These are phyloP conservation scores for Tethea ocularis DNA, from an alignment of 2,888 invertebrate species.

Conservation along the genomic window DNA sequence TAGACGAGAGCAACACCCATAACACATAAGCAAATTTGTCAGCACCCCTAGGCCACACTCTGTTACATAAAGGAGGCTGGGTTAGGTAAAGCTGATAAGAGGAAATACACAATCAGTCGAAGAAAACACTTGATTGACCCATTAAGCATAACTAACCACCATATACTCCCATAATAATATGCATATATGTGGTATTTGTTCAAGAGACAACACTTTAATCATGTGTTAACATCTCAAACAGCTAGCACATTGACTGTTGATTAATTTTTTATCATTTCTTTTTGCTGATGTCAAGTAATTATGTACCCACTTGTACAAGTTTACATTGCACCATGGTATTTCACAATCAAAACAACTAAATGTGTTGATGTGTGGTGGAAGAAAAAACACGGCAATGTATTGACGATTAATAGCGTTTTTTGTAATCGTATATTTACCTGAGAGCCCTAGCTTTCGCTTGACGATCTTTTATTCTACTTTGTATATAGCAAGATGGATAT, in stretches of 20 bases:
- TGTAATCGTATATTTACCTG: conserved; percentile 56
- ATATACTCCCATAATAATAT: too few species aligned
- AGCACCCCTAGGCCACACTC: too few species aligned
- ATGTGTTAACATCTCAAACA: not conserved
- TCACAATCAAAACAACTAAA: not conserved
- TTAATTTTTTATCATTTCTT: not conserved
- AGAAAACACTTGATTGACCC: too few species aligned
- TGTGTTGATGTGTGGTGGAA: not conserved
- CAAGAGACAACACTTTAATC: too few species aligned
- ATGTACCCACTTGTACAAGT: not conserved
- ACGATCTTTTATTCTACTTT: conserved; percentile 89
- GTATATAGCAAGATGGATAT: conserved; percentile 90
- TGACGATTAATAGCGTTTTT: not conserved
- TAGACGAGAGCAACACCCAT: too few species aligned
- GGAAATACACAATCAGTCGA: too few species aligned
- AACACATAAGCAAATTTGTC: too few species aligned
- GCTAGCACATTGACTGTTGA: not conserved
- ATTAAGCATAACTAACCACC: too few species aligned
- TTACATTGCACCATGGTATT: not conserved
- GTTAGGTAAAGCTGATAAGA: too few species aligned
- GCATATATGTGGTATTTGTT: too few species aligned
- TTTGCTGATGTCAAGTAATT: too few species aligned
- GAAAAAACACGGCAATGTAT: not conserved
- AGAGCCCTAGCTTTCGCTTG: conserved; percentile 86
- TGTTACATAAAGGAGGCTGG: too few species aligned